Percentiles rank a stretch among this genome's conserved stretches.
These are phyloP conservation scores for Gymnosoma rotundatum DNA, from an alignment of 2,888 invertebrate species.

Conservation along the genomic window DNA sequence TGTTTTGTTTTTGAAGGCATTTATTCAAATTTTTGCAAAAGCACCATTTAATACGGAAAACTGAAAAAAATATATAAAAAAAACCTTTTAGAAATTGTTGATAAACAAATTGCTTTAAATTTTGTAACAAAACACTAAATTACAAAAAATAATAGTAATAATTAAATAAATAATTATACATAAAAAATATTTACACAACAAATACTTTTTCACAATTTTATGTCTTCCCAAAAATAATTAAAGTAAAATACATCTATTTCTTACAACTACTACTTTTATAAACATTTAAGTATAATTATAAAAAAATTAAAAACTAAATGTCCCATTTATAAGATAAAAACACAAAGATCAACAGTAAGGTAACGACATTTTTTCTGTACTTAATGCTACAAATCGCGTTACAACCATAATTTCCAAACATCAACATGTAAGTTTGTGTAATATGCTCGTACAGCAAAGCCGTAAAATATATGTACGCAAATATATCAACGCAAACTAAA, in stretches of 20 bases:
- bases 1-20: conserved; percentile 25
- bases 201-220: conserved; percentile 70
- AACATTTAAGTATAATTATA: not conserved
- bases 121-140: conserved; percentile 36
- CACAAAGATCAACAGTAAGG: not conserved
- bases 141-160: conserved; percentile 25
- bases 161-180: conserved; percentile 20
- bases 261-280: conserved; percentile 34
- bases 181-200: conserved; percentile 50
- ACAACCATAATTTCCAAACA: too few relatives aligned
- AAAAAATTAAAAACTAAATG: not conserved
- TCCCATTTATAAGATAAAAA: not conserved
- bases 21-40: conserved; percentile 61
- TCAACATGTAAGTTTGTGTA: too few relatives aligned
- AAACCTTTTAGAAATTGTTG: conserved; percentile 46
- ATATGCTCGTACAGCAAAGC: too few relatives aligned
- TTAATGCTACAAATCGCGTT: too few relatives aligned
- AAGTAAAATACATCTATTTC: conserved; percentile 61
- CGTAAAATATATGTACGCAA: too few relatives aligned
- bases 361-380: too few relatives aligned
- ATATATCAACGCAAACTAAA: too few relatives aligned
- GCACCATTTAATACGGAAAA: conserved; percentile 51
- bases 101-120: conserved; percentile 63
- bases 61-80: conserved; percentile 13
- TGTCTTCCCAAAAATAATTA: conserved; percentile 69